Percentiles rank a stretch among this genome's conserved stretches.
phyloP scores from a whole-genome alignment of 1,140 invertebrate genomes.

The Macrobrachium nipponense region DNA sequence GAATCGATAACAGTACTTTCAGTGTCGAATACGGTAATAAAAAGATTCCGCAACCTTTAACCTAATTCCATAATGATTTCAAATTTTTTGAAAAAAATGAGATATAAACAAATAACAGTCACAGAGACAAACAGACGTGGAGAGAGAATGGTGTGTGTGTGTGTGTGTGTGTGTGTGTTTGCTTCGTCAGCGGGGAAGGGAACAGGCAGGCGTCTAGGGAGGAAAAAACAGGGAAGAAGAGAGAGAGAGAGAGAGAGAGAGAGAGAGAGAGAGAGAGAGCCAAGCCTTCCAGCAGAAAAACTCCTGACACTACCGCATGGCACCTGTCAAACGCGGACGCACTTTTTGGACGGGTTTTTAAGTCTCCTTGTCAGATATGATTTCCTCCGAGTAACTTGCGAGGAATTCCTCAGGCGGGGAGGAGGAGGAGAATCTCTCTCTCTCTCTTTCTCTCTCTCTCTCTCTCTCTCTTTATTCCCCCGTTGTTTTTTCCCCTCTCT shows the following conservation, averaged over 20 bases:
- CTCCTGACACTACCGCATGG: neutral
- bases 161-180: neutral
- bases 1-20: no score
- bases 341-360: neutral
- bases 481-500: neutral
- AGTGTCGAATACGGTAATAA: no score
- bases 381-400: no score
- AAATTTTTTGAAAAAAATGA: no score
- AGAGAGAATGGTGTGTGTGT: no score
- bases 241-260: conserved; percentile 7
- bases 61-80: no score
- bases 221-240: neutral
- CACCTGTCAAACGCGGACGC: neutral
- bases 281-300: neutral
- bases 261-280: neutral
- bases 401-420: neutral
- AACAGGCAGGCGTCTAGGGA: neutral
- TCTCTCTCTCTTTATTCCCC: neutral
- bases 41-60: no score
- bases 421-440: neutral
- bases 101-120: no score
- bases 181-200: neutral
- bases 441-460: neutral
- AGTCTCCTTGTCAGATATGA: no score
- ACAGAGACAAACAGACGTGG: no score